Evolutionary conservation across 1,140 invertebrate species (phyloP).

Genomic region (Trichonephila inaurata): DNA sequence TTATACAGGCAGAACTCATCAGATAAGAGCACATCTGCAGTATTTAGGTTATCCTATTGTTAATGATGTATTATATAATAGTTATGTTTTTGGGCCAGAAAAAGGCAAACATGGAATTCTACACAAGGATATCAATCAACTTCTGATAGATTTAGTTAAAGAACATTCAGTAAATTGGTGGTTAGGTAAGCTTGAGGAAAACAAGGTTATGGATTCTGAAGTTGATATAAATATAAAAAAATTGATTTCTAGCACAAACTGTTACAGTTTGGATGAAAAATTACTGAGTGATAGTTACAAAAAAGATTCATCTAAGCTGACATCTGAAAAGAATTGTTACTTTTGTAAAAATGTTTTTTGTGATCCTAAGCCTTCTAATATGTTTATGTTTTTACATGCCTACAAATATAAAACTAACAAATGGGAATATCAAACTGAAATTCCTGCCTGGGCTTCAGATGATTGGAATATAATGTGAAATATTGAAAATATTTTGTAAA

Average conservation of each 20-base stretch:
- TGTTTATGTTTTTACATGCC: slow-evolving; percentile 98
- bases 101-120: slow-evolving; percentile 91
- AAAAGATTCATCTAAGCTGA: slow-evolving; percentile 85
- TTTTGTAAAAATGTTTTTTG: slow-evolving; percentile 94
- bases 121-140: slow-evolving; percentile 11
- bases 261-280: background rate
- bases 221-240: background rate
- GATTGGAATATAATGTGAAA: slow-evolving; percentile 85
- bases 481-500: background rate
- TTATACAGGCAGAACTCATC: slow-evolving; percentile 98
- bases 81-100: slow-evolving; percentile 88
- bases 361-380: slow-evolving; percentile 92
- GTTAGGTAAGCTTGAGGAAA: background rate
- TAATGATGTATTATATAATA: slow-evolving; percentile 98
- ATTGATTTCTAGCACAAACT: background rate
- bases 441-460: slow-evolving; percentile 92
- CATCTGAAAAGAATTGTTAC: slow-evolving; percentile 92
- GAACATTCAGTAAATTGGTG: slow-evolving; percentile 8
- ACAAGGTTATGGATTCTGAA: background rate
- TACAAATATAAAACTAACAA: slow-evolving; percentile 91
- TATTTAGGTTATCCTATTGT: slow-evolving; percentile 95
- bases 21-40: slow-evolving; percentile 99
- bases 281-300: slow-evolving; percentile 1
- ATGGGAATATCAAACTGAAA: slow-evolving; percentile 93
- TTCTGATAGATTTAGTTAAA: slow-evolving; percentile 32